phyloP scores from a whole-genome alignment of 2,797 vertebrate genomes.

The Melanotaenia maccullochi region DNA sequence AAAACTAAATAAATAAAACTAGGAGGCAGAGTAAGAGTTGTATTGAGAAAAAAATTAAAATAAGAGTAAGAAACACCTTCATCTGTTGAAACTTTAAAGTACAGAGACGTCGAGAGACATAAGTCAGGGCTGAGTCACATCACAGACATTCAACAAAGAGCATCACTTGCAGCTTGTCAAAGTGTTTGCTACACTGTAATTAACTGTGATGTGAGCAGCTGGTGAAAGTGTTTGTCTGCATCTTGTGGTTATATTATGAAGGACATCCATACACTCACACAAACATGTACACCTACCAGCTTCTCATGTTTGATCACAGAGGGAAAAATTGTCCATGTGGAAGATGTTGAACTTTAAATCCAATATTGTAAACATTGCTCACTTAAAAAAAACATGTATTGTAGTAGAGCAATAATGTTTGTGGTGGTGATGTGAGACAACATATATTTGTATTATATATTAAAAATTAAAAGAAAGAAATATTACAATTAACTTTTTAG shows the following conservation, averaged over 20 bases:
- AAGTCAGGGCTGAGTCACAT: constrained; percentile 37
- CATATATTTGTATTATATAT: too few species aligned
- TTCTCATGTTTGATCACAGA: constrained; percentile 7
- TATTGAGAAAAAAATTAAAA: constrained; percentile 7
- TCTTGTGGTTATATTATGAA: constrained; percentile 11
- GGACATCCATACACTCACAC: background rate
- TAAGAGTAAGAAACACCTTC: constrained; percentile 24
- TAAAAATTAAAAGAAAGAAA: too few species aligned
- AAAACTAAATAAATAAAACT: background rate
- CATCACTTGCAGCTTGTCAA: constrained; percentile 30
- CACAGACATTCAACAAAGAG: constrained; percentile 42
- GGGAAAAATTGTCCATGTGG: background rate
- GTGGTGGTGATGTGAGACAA: too few species aligned
- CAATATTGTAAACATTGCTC: constrained; percentile 3
- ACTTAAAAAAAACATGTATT: background rate
- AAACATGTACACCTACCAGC: constrained; percentile 1
- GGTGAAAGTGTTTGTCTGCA: constrained; percentile 34
- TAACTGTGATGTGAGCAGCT: constrained; percentile 38
- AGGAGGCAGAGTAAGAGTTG: background rate
- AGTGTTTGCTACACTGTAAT: constrained; percentile 44
- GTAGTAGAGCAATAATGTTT: too few species aligned
- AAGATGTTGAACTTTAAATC: background rate
- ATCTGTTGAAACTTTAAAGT: constrained; percentile 20
- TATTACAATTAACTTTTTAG: too few species aligned
- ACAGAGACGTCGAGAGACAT: constrained; percentile 15